These are phyloP conservation scores for Cataglyphis altisquamis DNA, from an alignment of 2,888 invertebrate species.

Conservation along the genomic window DNA sequence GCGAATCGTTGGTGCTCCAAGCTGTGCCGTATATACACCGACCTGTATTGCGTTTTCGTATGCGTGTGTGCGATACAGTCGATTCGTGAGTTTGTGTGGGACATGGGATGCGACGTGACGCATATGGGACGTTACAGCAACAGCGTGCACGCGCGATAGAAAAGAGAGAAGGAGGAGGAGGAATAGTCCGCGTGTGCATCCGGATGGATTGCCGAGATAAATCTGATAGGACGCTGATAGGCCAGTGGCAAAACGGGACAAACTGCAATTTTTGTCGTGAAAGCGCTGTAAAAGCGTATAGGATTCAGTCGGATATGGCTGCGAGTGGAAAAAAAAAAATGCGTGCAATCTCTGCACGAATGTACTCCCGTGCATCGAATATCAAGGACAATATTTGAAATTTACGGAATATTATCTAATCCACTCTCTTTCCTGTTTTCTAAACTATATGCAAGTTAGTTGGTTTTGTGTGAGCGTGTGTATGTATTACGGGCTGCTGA, in stretches of 20 bases:
- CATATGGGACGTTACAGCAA: constrained; percentile 58
- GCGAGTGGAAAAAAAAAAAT: neutral
- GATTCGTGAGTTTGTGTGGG: constrained; percentile 54
- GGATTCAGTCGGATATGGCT: neutral
- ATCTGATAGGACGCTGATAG: constrained; percentile 66
- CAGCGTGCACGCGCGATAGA: constrained; percentile 25
- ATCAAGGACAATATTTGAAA: neutral
- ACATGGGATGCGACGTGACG: constrained; percentile 42
- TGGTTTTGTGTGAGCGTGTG: neutral
- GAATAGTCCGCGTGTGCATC: constrained; percentile 54
- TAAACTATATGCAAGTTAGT: neutral
- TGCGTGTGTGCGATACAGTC: constrained; percentile 8
- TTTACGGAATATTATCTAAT: neutral
- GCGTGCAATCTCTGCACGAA: neutral
- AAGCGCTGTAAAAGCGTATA: constrained; percentile 29
- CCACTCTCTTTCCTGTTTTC: neutral
- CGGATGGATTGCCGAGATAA: constrained; percentile 65
- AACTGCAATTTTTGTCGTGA: constrained; percentile 56
- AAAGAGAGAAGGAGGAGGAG: neutral
- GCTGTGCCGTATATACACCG: constrained; percentile 57
- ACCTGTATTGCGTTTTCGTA: constrained; percentile 32
- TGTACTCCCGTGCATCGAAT: neutral
- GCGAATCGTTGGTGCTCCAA: constrained; percentile 54
- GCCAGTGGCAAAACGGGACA: constrained; percentile 47
- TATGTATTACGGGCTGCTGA: neutral